Evolutionary conservation across 2,113 vertebrate genomes (phyloP).

Genomic region (Coregonus clupeaformis): DNA sequence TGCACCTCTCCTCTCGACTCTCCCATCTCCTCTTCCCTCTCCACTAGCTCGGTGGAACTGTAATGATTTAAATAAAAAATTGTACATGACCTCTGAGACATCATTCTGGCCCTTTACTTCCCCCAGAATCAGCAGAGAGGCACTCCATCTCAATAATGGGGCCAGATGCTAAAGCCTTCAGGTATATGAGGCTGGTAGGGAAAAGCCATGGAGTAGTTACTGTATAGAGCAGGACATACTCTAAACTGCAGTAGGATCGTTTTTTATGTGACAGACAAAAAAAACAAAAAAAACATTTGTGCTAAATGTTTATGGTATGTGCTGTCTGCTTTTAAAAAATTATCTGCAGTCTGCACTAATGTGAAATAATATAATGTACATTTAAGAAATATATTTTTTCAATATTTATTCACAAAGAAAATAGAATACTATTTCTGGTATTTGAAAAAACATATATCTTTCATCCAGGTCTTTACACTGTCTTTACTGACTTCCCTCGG

Average conservation of each 20-base stretch:
- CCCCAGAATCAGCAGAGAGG: slow-evolving; percentile 35
- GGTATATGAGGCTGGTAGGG: slow-evolving; percentile 36
- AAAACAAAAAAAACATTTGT: no score
- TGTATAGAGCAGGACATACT: slow-evolving; percentile 26
- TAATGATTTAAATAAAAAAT: slow-evolving; percentile 67
- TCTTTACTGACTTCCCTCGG: neutral
- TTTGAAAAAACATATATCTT: neutral
- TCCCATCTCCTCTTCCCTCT: no score
- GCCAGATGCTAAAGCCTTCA: slow-evolving; percentile 66
- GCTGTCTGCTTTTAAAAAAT: no score
- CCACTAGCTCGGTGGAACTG: slow-evolving; percentile 43
- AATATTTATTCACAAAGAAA: no score
- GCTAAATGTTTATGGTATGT: no score
- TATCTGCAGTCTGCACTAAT: no score
- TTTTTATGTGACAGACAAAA: neutral
- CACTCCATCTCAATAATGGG: slow-evolving; percentile 30
- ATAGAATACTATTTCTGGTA: neutral
- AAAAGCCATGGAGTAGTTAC: slow-evolving; percentile 44
- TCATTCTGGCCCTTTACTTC: slow-evolving; percentile 50
- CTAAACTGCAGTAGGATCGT: neutral
- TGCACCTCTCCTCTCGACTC: neutral
- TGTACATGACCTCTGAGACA: slow-evolving; percentile 44
- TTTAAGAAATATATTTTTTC: no score
- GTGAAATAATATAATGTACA: no score
- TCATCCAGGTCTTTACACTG: no score